Evolutionary conservation across 2,888 invertebrate genomes (phyloP).

Genomic region (Coleophora deauratella): DNA sequence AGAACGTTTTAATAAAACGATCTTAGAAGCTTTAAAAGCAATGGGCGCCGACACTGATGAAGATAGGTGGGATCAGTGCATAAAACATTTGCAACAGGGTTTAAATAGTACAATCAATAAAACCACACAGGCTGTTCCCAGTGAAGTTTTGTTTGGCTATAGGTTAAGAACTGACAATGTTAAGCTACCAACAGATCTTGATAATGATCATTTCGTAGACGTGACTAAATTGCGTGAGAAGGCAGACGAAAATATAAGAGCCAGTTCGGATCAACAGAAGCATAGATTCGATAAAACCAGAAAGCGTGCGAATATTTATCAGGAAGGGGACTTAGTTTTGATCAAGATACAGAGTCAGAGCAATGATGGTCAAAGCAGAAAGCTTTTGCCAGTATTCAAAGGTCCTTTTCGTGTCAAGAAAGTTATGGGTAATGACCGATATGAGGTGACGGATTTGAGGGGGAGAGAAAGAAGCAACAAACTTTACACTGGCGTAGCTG

Average conservation of each 20-base stretch:
- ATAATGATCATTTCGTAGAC: conserved; percentile 5
- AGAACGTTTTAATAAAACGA: conserved; percentile 23
- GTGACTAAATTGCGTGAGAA: conserved; percentile 19
- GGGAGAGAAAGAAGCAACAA: conserved; percentile 9
- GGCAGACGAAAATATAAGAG: conserved; percentile 21
- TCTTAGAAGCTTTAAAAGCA: conserved; percentile 22
- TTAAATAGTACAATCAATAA: conserved; percentile 23
- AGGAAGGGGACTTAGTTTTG: conserved; percentile 11
- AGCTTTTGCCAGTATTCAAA: conserved; percentile 12
- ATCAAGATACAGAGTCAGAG: conserved; percentile 13
- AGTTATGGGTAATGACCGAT: conserved; percentile 10
- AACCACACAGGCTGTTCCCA: conserved; percentile 20
- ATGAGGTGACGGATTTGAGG: conserved; percentile 8
- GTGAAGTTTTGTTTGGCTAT: conserved; percentile 22
- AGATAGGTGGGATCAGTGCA: conserved; percentile 22
- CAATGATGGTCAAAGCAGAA: conserved; percentile 13
- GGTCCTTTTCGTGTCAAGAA: conserved; percentile 13
- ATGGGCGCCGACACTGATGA: conserved; percentile 18
- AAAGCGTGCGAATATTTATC: conserved; percentile 2
- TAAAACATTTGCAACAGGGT: conserved; percentile 24
- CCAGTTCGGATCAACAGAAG: conserved; percentile 15
- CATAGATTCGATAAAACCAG: conserved; percentile 14
- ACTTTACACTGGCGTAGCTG: conserved; percentile 10
- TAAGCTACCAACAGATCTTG: conserved; percentile 6
- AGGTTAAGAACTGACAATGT: conserved; percentile 12